phyloP scores from a whole-genome alignment of 2,113 vertebrate species.

The Oncorhynchus clarkii region DNA sequence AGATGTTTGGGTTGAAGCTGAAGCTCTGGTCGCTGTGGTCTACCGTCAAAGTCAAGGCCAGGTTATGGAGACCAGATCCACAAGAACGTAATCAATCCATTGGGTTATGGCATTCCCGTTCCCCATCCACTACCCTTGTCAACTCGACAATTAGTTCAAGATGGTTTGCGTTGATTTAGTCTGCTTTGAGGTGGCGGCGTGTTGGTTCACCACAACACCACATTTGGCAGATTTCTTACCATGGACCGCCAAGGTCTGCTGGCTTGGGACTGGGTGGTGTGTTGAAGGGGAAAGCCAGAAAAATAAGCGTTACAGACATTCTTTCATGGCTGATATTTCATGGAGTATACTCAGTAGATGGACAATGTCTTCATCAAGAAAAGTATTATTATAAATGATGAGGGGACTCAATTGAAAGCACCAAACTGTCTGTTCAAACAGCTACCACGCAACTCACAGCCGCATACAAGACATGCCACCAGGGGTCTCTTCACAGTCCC shows the following conservation, averaged over 20 bases:
- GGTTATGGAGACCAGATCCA: conserved; percentile 35
- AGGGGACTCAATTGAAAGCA: too few relatives aligned
- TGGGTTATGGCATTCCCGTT: conserved; percentile 28
- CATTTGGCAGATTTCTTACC: conserved; percentile 45
- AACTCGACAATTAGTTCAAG: conserved; percentile 63
- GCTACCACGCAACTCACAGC: too few relatives aligned
- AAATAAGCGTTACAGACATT: too few relatives aligned
- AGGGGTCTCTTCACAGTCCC: too few relatives aligned
- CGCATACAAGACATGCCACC: too few relatives aligned
- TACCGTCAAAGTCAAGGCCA: conserved; percentile 29
- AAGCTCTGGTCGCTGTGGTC: conserved; percentile 28
- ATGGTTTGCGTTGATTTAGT: conserved; percentile 56
- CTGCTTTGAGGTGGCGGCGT: conserved; percentile 51
- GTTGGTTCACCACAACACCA: conserved; percentile 61
- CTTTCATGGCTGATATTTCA: too few relatives aligned
- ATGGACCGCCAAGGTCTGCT: conserved; percentile 28
- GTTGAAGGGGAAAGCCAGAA: not conserved
- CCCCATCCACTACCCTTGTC: conserved; percentile 32
- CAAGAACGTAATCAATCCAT: conserved; percentile 44
- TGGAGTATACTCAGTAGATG: too few relatives aligned
- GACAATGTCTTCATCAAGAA: too few relatives aligned
- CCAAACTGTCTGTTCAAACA: too few relatives aligned
- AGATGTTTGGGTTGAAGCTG: not conserved
- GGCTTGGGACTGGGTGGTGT: conserved; percentile 4
- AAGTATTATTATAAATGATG: too few relatives aligned